Evolutionary conservation across 1,140 invertebrate genomes (phyloP).

Genomic region (Drosophila sturtevanti): DNA sequence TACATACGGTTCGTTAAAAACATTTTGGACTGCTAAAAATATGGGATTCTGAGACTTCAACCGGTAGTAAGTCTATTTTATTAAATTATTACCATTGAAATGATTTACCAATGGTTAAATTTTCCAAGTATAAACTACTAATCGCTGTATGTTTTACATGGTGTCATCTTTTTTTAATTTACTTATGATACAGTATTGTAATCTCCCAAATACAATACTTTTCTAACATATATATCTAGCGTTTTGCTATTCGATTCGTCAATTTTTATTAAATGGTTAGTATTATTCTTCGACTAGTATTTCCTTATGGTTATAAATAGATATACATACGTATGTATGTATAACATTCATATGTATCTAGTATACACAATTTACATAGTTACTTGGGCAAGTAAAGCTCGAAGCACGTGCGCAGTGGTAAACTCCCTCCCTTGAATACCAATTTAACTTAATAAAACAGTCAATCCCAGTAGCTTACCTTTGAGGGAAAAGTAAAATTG

Average conservation of each 20-base stretch:
- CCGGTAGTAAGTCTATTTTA: no score
- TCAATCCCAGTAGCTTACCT: conserved; percentile 18
- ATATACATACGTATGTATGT: not conserved
- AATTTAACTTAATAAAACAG: conserved; percentile 31
- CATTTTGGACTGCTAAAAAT: not conserved
- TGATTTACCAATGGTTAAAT: no score
- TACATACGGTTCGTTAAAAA: not conserved
- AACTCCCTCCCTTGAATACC: conserved; percentile 55
- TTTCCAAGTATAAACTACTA: no score
- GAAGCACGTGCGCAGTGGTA: conserved; percentile 41
- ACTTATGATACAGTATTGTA: no score
- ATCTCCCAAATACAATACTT: no score
- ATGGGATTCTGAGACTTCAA: not conserved
- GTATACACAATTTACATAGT: not conserved
- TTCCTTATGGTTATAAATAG: not conserved
- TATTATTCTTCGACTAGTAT: not conserved
- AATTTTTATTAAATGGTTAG: not conserved
- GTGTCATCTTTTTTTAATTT: no score
- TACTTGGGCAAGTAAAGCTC: conserved; percentile 27
- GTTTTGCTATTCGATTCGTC: not conserved
- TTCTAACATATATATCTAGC: not conserved
- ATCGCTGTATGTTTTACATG: no score
- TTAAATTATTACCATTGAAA: no score
- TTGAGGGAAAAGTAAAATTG: conserved; percentile 20
- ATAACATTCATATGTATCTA: not conserved